These are phyloP conservation scores for Rhinogobius similis DNA, from an alignment of 2,113 vertebrate species.

Conservation along the genomic window DNA sequence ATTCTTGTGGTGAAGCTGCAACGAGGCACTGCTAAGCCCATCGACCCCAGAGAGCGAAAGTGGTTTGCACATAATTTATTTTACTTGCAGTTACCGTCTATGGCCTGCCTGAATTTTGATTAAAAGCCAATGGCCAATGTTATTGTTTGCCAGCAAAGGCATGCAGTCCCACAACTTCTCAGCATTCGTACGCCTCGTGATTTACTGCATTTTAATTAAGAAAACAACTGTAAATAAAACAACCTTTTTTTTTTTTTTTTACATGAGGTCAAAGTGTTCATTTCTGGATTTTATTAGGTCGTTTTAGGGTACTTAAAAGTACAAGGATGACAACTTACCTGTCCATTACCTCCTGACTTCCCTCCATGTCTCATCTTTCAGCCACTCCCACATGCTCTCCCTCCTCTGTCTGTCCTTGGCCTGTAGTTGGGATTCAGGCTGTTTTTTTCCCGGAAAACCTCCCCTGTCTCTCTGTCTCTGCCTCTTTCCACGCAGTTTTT, in stretches of 20 bases:
- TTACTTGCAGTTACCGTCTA: no score
- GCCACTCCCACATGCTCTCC: constrained; percentile 2
- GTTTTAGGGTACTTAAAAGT: not conserved
- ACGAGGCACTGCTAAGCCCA: constrained; percentile 26
- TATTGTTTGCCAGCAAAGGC: not conserved
- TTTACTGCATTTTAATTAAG: not conserved
- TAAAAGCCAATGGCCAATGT: not conserved
- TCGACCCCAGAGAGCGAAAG: constrained; percentile 20
- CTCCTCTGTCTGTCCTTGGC: constrained; percentile 19
- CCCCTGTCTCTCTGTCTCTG: constrained; percentile 16
- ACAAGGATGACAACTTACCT: constrained; percentile 2
- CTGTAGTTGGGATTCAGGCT: constrained; percentile 21
- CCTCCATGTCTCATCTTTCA: not conserved
- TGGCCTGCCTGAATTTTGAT: no score
- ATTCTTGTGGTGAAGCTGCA: constrained; percentile 27
- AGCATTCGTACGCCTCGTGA: not conserved
- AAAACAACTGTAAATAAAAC: no score
- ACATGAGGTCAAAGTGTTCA: constrained; percentile 3
- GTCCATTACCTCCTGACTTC: not conserved
- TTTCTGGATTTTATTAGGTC: constrained; percentile 1
- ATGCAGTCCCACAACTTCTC: not conserved
- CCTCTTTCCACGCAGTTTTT: constrained; percentile 8
- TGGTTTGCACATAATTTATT: not conserved
- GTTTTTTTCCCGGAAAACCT: constrained; percentile 15
- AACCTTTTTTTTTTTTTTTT: not conserved